phyloP scores from a whole-genome alignment of 2,113 vertebrate genomes.

The Tautogolabrus adspersus region DNA sequence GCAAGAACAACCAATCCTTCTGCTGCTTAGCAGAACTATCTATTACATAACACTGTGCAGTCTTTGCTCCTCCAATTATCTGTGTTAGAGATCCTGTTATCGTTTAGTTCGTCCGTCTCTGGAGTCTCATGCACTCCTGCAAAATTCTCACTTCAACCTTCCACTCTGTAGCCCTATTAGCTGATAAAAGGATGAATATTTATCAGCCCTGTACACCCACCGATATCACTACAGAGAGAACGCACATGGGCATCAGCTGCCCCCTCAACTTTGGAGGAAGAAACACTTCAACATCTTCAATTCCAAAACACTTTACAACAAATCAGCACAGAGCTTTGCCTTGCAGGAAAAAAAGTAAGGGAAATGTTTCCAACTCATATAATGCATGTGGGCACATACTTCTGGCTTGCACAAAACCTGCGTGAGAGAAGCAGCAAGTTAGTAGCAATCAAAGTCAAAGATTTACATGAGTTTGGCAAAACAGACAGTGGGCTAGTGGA shows the following conservation, averaged over 20 bases:
- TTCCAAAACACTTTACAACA: neutral
- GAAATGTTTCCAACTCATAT: conserved; percentile 10
- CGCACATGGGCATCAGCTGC: conserved; percentile 9
- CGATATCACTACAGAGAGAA: neutral
- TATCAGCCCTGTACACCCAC: conserved; percentile 11
- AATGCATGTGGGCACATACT: conserved; percentile 22
- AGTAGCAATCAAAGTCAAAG: conserved; percentile 57
- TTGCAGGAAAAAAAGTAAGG: conserved; percentile 15
- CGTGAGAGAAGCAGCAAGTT: conserved; percentile 54
- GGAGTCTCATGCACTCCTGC: conserved; percentile 32
- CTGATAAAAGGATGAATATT: conserved; percentile 45
- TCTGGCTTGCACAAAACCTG: conserved; percentile 43
- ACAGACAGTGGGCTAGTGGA: neutral
- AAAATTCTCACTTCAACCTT: conserved; percentile 25
- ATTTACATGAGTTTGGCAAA: conserved; percentile 35
- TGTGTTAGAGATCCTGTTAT: conserved; percentile 14
- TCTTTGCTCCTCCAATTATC: conserved; percentile 26
- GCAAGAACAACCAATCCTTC: neutral
- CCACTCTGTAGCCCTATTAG: conserved; percentile 28
- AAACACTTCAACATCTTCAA: conserved; percentile 1
- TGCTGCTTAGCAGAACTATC: conserved; percentile 10
- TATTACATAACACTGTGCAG: conserved; percentile 30
- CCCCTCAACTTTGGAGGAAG: neutral
- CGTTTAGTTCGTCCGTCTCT: conserved; percentile 29
- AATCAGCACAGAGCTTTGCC: conserved; percentile 12